Evolutionary conservation across 2,888 invertebrate genomes (phyloP).

Genomic region (Chrysolina americana): DNA sequence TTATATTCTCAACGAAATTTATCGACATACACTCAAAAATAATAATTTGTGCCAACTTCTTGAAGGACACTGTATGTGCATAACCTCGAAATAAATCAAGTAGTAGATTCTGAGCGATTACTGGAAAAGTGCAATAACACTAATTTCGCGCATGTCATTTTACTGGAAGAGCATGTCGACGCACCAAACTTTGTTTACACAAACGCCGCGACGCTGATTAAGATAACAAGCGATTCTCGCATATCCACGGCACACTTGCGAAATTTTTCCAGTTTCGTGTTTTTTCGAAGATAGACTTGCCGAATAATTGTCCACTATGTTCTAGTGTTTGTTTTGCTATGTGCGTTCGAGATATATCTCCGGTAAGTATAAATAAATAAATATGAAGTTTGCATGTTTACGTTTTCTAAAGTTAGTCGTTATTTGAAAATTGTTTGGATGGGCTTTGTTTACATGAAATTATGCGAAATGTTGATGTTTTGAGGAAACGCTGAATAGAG

Average conservation of each 20-base stretch:
- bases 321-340: slow-evolving; percentile 9
- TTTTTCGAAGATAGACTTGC: background rate
- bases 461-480: slow-evolving; percentile 1
- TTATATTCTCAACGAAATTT: too few species aligned
- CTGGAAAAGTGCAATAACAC: slow-evolving; percentile 24
- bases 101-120: slow-evolving; percentile 3
- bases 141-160: slow-evolving; percentile 40
- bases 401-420: background rate
- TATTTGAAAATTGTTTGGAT: slow-evolving; percentile 7
- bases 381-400: background rate
- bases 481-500: background rate
- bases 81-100: slow-evolving; percentile 5
- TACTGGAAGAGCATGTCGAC: slow-evolving; percentile 44
- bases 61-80: background rate
- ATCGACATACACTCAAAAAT: too few species aligned
- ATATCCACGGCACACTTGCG: slow-evolving; percentile 16
- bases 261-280: background rate
- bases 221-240: slow-evolving; percentile 51
- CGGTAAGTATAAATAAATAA: background rate
- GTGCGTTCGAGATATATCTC: background rate
- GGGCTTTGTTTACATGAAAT: background rate
- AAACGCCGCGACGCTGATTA: slow-evolving; percentile 50
- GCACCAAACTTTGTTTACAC: slow-evolving; percentile 46
- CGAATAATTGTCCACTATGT: background rate
- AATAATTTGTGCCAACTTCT: background rate